Evolutionary conservation across 2,797 vertebrate species (phyloP).

Genomic region (Pogoniulus pusillus): DNA sequence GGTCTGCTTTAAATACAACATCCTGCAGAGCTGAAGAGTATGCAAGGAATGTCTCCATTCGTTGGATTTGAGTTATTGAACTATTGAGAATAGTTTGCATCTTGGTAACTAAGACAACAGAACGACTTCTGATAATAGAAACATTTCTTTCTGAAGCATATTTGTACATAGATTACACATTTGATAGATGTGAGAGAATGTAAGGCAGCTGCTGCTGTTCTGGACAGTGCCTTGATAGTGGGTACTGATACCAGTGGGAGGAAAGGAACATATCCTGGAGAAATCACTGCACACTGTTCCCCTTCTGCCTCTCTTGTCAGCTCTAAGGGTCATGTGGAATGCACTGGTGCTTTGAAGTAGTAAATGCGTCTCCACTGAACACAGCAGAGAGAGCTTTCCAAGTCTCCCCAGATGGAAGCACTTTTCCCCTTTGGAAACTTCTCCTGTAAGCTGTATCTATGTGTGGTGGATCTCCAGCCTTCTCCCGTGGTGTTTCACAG

Average conservation of each 20-base stretch:
- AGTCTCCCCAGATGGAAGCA: not conserved
- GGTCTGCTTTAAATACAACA: not conserved
- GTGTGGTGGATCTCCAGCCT: not conserved
- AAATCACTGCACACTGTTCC: not conserved
- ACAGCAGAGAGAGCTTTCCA: not conserved
- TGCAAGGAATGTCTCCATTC: not conserved
- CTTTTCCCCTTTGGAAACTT: not conserved
- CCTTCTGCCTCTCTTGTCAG: not conserved
- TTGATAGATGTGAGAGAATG: not conserved
- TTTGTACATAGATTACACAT: not conserved
- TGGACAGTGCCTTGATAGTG: not conserved
- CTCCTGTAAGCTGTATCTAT: not conserved
- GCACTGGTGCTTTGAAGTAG: not conserved
- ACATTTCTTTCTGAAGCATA: not conserved
- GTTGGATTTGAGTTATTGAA: not conserved
- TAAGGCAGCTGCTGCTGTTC: not conserved
- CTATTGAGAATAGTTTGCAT: not conserved
- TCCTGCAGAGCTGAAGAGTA: not conserved
- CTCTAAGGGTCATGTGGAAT: not conserved
- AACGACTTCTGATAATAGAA: not conserved
- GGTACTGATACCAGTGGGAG: not conserved
- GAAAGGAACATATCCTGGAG: not conserved
- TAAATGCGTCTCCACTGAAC: not conserved
- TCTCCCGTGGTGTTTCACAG: not conserved
- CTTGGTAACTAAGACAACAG: not conserved